These are phyloP conservation scores for Gila orcuttii DNA, from an alignment of 2,113 vertebrate genomes.

Conservation along the genomic window DNA sequence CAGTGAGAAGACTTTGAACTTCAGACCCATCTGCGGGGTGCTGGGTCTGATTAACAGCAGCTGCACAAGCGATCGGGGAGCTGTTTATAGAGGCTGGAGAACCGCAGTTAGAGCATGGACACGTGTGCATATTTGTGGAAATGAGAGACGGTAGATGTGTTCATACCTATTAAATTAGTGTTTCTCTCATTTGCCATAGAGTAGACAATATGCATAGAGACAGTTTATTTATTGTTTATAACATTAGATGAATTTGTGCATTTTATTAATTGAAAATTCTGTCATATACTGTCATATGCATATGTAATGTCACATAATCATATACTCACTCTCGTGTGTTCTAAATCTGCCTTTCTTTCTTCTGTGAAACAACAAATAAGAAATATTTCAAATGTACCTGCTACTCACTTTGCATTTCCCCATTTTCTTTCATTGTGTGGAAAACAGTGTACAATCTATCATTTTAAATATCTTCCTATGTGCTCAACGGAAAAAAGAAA, in stretches of 20 bases:
- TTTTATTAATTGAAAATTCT: neutral
- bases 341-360: neutral
- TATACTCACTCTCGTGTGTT: too few relatives aligned
- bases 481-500: neutral
- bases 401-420: neutral
- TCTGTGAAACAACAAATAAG: neutral
- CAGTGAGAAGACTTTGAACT: constrained; percentile 72
- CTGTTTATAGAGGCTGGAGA: constrained; percentile 30
- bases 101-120: constrained; percentile 36
- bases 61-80: constrained; percentile 69
- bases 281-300: neutral
- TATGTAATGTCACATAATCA: too few relatives aligned
- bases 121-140: neutral
- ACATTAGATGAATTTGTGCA: neutral
- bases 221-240: neutral
- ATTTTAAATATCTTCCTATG: neutral
- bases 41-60: constrained; percentile 74
- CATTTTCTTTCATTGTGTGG: neutral
- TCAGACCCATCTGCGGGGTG: constrained; percentile 52
- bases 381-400: neutral
- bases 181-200: neutral
- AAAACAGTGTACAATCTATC: neutral
- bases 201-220: neutral
- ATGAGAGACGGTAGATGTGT: neutral
- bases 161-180: neutral